These are phyloP conservation scores for Coendou prehensilis DNA, from an alignment of 2,797 vertebrate genomes.

Conservation along the genomic window DNA sequence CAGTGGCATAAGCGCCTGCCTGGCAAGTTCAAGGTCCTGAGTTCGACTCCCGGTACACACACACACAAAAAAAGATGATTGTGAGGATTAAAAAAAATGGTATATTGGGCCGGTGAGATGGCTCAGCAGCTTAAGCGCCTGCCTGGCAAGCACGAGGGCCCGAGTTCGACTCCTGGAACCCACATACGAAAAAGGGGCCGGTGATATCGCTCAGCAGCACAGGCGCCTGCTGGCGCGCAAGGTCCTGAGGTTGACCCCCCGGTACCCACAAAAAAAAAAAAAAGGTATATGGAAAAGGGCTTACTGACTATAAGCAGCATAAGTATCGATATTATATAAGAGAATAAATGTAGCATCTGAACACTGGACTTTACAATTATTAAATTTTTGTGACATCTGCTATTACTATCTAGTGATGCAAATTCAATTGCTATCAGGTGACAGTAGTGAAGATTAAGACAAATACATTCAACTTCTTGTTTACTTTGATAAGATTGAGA, in stretches of 20 bases:
- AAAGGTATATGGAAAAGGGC: not conserved
- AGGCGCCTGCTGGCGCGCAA: no score
- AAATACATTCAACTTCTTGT: not conserved
- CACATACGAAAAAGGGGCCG: no score
- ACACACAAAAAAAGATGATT: not conserved
- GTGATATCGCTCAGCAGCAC: no score
- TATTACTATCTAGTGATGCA: not conserved
- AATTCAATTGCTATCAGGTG: not conserved
- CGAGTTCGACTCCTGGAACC: no score
- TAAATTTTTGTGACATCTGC: conserved; percentile 14
- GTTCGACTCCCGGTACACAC: not conserved
- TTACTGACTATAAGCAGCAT: not conserved
- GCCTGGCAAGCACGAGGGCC: no score
- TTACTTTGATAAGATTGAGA: not conserved
- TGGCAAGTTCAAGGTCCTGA: no score
- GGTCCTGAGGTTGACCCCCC: no score
- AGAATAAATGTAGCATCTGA: not conserved
- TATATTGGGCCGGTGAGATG: no score
- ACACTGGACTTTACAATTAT: not conserved
- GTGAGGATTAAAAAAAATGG: conserved; percentile 30
- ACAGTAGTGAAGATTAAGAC: not conserved
- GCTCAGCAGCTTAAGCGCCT: no score
- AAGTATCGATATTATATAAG: not conserved
- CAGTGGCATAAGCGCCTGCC: no score
- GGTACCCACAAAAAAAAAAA: conserved; percentile 23